A percentile compares a stretch with the other conserved stretches of the same genome.
Evolutionary conservation across 2,797 vertebrate species (phyloP).

Genomic region (Mus spretus): DNA sequence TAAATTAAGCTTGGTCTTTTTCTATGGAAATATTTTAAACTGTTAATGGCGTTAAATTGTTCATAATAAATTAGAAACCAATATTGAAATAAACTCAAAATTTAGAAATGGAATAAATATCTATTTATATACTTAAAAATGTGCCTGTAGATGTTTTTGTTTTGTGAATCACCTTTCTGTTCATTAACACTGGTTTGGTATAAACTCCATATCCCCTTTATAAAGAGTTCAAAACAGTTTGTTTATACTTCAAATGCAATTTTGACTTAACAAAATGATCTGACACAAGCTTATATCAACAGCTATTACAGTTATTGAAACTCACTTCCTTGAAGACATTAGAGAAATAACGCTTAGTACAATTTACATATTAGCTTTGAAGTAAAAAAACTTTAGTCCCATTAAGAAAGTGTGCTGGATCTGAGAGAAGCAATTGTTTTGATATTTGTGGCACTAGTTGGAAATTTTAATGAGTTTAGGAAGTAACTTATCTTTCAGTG

Average conservation of each 20-base stretch:
- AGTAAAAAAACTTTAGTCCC: not conserved
- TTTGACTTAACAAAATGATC: conserved; percentile 34
- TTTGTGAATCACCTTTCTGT: conserved; percentile 61
- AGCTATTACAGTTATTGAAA: not conserved
- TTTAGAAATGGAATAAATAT: conserved; percentile 31
- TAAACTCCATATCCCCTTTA: conserved; percentile 3
- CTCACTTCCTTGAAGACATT: not conserved
- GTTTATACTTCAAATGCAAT: conserved; percentile 39
- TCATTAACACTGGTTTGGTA: conserved; percentile 55
- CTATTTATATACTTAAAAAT: conserved; percentile 59
- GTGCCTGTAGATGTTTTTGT: conserved; percentile 62
- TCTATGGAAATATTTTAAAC: conserved; percentile 65
- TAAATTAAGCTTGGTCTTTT: conserved; percentile 61
- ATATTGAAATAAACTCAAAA: conserved; percentile 23
- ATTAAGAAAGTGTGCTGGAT: not conserved
- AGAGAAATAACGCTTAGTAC: not conserved
- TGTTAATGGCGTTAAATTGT: conserved; percentile 54
- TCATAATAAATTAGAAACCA: conserved; percentile 41
- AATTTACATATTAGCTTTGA: not conserved
- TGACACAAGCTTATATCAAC: not conserved
- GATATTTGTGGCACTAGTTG: conserved; percentile 27
- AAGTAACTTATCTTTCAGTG: conserved; percentile 36
- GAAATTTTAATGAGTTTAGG: conserved; percentile 39
- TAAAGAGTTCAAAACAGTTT: conserved; percentile 12
- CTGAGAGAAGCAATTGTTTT: conserved; percentile 47